Conservation (phyloP, 2,797 vertebrate species). For the Pristis pectinata region DNA sequence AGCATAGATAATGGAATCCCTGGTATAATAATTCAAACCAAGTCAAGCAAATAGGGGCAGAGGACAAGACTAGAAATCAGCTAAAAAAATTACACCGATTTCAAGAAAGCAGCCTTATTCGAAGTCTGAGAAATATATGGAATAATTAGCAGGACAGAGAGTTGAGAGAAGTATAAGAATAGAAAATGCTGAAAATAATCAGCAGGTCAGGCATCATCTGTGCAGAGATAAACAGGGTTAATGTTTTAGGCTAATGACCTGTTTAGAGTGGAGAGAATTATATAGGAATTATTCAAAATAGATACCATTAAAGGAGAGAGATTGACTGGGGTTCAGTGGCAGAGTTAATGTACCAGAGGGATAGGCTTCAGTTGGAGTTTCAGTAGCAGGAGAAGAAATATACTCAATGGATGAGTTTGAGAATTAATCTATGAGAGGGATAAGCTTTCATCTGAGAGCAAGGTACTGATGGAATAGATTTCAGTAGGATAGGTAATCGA, state of each 20-base stretch:
- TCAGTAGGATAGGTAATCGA: neutral
- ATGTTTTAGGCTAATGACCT: too few species aligned
- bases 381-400: neutral
- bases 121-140: neutral
- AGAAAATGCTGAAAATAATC: too few species aligned
- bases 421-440: neutral
- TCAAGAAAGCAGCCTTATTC: neutral
- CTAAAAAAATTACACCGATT: too few species aligned
- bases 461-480: neutral
- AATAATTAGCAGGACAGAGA: neutral
- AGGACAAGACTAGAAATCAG: neutral
- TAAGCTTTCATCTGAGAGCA: neutral
- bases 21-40: neutral
- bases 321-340: neutral
- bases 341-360: neutral
- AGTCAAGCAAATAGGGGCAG: neutral
- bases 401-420: neutral
- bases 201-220: too few species aligned
- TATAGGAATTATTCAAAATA: neutral
- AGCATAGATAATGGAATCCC: neutral
- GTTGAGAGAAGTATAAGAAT: neutral
- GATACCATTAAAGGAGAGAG: neutral
- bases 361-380: neutral
- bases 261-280: too few species aligned
- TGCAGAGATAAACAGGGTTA: too few species aligned